A percentile compares a stretch with the other conserved stretches of the same genome.
Conservation (phyloP, 2,888 invertebrate species). For the Perdita meconis region DNA sequence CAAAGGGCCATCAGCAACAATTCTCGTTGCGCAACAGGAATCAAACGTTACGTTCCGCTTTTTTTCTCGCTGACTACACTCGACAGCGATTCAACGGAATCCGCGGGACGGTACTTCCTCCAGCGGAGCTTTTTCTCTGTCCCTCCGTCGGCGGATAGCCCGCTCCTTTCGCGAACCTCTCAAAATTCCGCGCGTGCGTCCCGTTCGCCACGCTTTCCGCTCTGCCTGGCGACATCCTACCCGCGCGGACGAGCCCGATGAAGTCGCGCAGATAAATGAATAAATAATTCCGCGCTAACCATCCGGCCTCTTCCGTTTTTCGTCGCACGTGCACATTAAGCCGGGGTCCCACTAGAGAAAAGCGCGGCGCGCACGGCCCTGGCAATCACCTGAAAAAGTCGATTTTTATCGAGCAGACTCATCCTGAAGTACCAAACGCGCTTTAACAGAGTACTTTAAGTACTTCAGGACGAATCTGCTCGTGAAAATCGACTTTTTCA, state of each 20-base stretch:
- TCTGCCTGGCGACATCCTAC: conserved; percentile 30
- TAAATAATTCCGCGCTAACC: conserved; percentile 48
- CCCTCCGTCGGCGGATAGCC: neutral
- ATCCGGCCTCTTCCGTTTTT: conserved; percentile 14
- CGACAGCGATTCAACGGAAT: conserved; percentile 17
- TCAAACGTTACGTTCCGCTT: neutral
- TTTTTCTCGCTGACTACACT: neutral
- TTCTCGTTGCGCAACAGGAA: neutral
- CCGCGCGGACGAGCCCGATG: conserved; percentile 34
- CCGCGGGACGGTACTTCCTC: conserved; percentile 25
- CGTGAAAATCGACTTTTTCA: too few species aligned
- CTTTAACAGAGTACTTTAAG: too few species aligned
- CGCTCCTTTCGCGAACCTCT: conserved; percentile 28
- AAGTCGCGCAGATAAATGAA: conserved; percentile 50
- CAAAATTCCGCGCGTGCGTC: conserved; percentile 47
- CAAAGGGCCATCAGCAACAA: neutral
- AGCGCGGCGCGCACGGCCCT: too few species aligned
- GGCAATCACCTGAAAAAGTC: too few species aligned
- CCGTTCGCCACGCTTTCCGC: neutral
- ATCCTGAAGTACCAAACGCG: too few species aligned
- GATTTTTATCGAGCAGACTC: too few species aligned
- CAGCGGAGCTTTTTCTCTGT: neutral
- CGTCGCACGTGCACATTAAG: conserved; percentile 18
- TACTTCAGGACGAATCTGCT: too few species aligned
- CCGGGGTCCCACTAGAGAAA: too few species aligned